Percentiles rank a stretch among this genome's conserved stretches.
Conservation (phyloP, 2,888 invertebrate genomes). For the Drosophila crucigera region DNA sequence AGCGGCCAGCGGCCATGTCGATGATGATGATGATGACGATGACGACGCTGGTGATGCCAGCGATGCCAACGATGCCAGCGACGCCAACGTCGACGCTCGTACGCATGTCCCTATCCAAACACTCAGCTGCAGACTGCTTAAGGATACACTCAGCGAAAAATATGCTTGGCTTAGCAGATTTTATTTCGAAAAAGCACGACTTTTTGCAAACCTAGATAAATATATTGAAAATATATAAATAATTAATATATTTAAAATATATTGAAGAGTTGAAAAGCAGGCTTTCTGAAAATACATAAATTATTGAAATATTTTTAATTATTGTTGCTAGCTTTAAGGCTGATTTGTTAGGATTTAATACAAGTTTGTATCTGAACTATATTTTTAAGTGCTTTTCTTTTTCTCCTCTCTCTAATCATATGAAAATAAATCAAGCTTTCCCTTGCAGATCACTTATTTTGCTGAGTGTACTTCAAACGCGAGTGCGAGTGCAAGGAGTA, state of each 20-base stretch:
- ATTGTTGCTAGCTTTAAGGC: not conserved
- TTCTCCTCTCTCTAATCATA: not conserved
- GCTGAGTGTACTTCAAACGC: slow-evolving; percentile 23
- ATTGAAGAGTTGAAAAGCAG: not conserved
- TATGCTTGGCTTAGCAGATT: rapidly evolving
- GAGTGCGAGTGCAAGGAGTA: slow-evolving; percentile 39
- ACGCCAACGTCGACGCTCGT: slow-evolving; percentile 60
- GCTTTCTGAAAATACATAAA: not conserved
- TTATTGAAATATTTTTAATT: not conserved
- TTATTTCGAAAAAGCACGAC: not conserved
- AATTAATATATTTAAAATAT: not conserved
- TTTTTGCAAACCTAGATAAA: not conserved
- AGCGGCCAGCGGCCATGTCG: slow-evolving; percentile 47
- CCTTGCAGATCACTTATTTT: not conserved
- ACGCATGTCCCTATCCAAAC: slow-evolving; percentile 76
- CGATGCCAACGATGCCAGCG: slow-evolving; percentile 20
- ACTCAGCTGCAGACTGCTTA: slow-evolving; percentile 20
- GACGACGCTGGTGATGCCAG: slow-evolving; percentile 37
- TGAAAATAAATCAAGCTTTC: not conserved
- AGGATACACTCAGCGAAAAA: slow-evolving; percentile 14
- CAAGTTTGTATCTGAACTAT: not conserved
- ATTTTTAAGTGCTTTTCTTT: no score
- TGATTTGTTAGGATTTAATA: not conserved
- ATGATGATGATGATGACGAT: slow-evolving; percentile 40
- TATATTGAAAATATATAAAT: not conserved